Base-by-base conservation (phyloP, 2,113 vertebrate genomes). In the Microtus montanus region DNA sequence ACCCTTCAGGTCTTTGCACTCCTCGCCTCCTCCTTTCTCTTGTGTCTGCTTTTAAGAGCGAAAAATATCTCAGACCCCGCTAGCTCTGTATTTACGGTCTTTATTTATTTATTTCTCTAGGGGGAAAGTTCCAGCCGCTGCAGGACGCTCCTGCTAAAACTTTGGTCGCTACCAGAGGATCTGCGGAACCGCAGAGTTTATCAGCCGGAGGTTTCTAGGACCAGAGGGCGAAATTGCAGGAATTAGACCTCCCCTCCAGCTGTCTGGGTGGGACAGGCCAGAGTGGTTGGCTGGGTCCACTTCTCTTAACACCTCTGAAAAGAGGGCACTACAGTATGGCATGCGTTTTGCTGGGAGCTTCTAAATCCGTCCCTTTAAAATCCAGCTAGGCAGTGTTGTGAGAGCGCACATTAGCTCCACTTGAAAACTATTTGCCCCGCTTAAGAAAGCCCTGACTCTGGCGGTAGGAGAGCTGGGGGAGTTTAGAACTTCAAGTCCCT, bases 1-100 rank as follows among this genome's bases (percentile, higher is more conserved):
- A 73, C 63, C 1, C 41, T 68, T 64, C 13, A 8, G 52, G 63
- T 84, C 41, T 26, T 35, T 70, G 14, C 22, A 58, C 19, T 22
- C 15, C 44, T 47, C 47, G 9, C 17, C 28, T 49, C 64, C 38
- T 10, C 9, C 66, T 64, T 47, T 54, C 52, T 52, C 52, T 24
- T 5, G 1, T 22, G 35, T 11, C 78, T 13, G 86, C 61, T 66
- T 61, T 66, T 47, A 70, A 74, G 17, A 35, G 11, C 3, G 52
- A 22, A 91, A 89, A 90, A 22, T 19, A 19, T 13, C 0, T 0
- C 3, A 61, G 85, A 82, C 10, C 33, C 84, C 33, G 22, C 96
- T 97, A 89, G 54, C 28, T 49, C 64, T 74, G 92, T 85, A 97
- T 74, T 97, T 97, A 97, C 96, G 97, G 95, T 83, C 49, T 28